phyloP scores from a whole-genome alignment of 2,113 vertebrate genomes.

The Chaetodon auriga region DNA sequence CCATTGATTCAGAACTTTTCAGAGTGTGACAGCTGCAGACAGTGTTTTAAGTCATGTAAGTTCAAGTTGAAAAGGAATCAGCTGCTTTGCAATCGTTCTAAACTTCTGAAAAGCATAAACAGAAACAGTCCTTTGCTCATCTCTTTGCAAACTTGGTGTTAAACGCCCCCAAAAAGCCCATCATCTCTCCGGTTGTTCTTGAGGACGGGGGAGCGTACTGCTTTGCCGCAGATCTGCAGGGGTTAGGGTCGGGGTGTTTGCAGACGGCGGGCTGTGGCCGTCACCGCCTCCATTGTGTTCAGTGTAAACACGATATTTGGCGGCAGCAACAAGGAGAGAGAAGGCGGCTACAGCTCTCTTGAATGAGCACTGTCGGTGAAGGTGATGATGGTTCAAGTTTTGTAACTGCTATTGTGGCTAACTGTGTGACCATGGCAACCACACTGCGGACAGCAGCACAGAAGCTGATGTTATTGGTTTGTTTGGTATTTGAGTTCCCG shows the following conservation, averaged over 20 bases:
- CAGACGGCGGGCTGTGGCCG: neutral
- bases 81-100: neutral
- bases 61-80: constrained; percentile 6
- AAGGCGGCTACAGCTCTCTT: neutral
- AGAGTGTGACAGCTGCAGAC: neutral
- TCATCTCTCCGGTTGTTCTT: neutral
- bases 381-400: neutral
- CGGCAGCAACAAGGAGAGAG: neutral
- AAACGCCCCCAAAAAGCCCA: neutral
- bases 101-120: neutral
- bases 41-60: neutral
- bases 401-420: too few relatives aligned
- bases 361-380: neutral
- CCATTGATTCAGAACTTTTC: neutral
- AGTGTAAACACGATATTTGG: neutral
- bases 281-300: neutral
- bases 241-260: too few relatives aligned
- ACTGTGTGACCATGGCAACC: neutral
- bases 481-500: neutral
- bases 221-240: neutral
- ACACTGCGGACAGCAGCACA: neutral
- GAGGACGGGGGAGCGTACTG: neutral
- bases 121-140: neutral
- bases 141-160: neutral
- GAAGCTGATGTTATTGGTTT: neutral